Base-by-base conservation (phyloP, 2,113 vertebrate species). In the Sturnira hondurensis region DNA sequence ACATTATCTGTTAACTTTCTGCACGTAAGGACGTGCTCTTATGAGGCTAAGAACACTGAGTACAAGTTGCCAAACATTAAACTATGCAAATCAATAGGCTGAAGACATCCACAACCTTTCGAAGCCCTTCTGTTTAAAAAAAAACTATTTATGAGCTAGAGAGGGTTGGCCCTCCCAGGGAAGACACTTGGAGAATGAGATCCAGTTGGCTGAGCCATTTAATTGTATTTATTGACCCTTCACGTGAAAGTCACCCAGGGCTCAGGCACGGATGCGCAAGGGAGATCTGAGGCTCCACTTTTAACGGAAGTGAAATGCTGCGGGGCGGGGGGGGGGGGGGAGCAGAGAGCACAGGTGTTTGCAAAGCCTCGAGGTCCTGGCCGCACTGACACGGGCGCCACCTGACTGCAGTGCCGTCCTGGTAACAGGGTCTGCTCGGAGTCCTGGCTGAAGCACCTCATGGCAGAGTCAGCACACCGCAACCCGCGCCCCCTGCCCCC, bases 151-250 rank as follows among this genome's bases (percentile, higher is more conserved):
- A 88, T 85, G 89, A 97, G 83, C 43, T 22, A 52, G 52, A 70
- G 17, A 38, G 61, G 3, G 33, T 36, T 94, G 96, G 56, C 10
- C 24, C 84, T 94, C 86, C 50, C 87, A 96, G 52, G 0, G 71
- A 94, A 95, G 93, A 47, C 2, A 43, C n/a, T 82, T n/a, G 43
- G 90, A 95, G 93, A 58, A 94, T 86, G 96, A 96, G 54, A 70
- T 96, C 16, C 93, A 52, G 91, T 97, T 97, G 76, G 89, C 91
- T 17, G n/a, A 92, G 67, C 77, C n/a, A 92, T 95, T 97, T 93
- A 97, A 94, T 96, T 96, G 50, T 28, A 38, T 93, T 61, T 97
- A 90, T 96, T 97, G 97, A 96, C 96, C 52, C 96, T 96, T 92
- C 58, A 38, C 38, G 31, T 95, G 89, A 94, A 95, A 94, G 91